Evolutionary conservation across 2,888 invertebrate species (phyloP).

Genomic region (Patella pellucida): DNA sequence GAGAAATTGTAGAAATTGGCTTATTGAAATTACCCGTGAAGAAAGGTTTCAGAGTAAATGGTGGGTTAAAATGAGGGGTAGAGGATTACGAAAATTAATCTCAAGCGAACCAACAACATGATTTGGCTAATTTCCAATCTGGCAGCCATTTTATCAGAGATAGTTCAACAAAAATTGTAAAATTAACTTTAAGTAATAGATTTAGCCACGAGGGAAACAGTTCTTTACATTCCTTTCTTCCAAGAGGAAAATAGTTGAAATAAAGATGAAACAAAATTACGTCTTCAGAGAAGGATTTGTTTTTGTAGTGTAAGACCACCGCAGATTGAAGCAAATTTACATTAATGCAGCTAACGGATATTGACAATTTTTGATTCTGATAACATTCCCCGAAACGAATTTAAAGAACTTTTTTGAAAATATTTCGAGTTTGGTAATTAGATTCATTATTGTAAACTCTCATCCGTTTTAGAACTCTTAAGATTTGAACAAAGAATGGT

Average conservation of each 20-base stretch:
- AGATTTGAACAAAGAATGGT: too few species aligned
- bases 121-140: constrained; percentile 6
- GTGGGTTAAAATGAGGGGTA: constrained; percentile 5
- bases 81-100: neutral
- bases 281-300: neutral
- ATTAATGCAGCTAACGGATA: too few species aligned
- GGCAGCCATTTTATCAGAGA: constrained; percentile 1
- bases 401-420: too few species aligned
- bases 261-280: constrained; percentile 10
- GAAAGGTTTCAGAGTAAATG: constrained; percentile 9
- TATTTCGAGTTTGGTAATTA: too few species aligned
- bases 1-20: constrained; percentile 8
- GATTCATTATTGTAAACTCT: too few species aligned
- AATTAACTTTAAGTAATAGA: constrained; percentile 2
- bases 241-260: neutral
- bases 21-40: constrained; percentile 11
- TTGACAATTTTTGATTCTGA: too few species aligned
- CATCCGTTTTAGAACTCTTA: too few species aligned
- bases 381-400: too few species aligned
- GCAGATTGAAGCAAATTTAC: too few species aligned
- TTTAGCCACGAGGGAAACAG: neutral
- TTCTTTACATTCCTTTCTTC: neutral
- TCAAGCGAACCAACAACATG: constrained; percentile 9
- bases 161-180: neutral
- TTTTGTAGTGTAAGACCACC: too few species aligned